Evolutionary conservation across 2,113 vertebrate species (phyloP).

Genomic region (Ochotona curzoniae): DNA sequence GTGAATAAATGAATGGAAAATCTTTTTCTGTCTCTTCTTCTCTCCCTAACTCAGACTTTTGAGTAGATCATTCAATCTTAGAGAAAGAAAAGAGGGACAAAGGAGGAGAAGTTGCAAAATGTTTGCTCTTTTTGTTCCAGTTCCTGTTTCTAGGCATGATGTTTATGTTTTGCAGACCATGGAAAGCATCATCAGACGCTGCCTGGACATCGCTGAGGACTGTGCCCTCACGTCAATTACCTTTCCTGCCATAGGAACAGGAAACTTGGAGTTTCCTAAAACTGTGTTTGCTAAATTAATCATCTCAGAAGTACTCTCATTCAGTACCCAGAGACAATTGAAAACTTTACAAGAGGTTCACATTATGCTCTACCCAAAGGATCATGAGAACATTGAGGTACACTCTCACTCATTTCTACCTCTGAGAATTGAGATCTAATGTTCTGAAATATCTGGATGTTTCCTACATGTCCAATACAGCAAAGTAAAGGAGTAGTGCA

Average conservation of each 20-base stretch:
- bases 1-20: no score
- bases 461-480: background rate
- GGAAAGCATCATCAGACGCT: slow-evolving; percentile 83
- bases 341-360: slow-evolving; percentile 88
- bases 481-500: background rate
- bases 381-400: slow-evolving; percentile 89
- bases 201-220: slow-evolving; percentile 87
- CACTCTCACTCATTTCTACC: background rate
- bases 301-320: slow-evolving; percentile 86
- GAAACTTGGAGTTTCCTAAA: slow-evolving; percentile 92
- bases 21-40: no score
- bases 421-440: background rate
- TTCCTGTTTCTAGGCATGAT: slow-evolving; percentile 1
- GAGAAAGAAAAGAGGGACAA: background rate
- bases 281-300: slow-evolving; percentile 84
- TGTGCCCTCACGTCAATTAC: slow-evolving; percentile 86
- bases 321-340: slow-evolving; percentile 84
- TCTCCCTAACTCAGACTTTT: no score
- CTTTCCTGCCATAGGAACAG: slow-evolving; percentile 94
- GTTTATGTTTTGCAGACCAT: slow-evolving; percentile 86
- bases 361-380: slow-evolving; percentile 88
- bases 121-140: background rate
- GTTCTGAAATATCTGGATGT: slow-evolving; percentile 12
- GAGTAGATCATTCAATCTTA: no score
- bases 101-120: background rate